Conservation (phyloP, 2,113 vertebrate species). For the Colossoma macropomum region DNA sequence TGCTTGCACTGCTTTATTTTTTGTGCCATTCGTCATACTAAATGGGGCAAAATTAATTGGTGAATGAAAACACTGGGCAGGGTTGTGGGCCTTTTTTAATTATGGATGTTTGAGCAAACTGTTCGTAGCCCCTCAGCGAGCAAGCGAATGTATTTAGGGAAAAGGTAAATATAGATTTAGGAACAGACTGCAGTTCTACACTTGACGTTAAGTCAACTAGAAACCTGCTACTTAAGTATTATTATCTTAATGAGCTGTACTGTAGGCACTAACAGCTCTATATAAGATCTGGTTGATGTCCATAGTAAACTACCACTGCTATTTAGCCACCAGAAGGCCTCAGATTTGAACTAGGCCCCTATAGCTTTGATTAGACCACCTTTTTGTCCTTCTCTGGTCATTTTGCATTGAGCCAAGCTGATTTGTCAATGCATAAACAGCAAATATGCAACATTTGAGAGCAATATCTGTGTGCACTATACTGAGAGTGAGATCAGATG, state of each 20-base stretch:
- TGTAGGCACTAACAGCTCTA: conserved; percentile 50
- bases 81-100: background rate
- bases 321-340: background rate
- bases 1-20: too few species aligned
- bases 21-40: background rate
- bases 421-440: background rate
- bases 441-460: background rate
- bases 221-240: conserved; percentile 50
- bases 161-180: conserved; percentile 40
- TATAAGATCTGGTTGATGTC: conserved; percentile 53
- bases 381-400: background rate
- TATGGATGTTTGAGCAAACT: conserved; percentile 13
- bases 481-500: background rate
- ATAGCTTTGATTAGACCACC: conserved; percentile 20
- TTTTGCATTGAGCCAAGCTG: background rate
- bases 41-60: background rate
- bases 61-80: conserved; percentile 6
- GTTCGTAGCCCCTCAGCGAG: background rate
- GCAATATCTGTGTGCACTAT: conserved; percentile 11
- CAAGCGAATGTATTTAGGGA: conserved; percentile 20
- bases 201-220: conserved; percentile 24
- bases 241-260: conserved; percentile 61
- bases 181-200: conserved; percentile 18
- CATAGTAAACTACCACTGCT: conserved; percentile 48
- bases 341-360: background rate